Evolutionary conservation across 1,140 invertebrate genomes (phyloP).

Genomic region (Atta colombica): DNA sequence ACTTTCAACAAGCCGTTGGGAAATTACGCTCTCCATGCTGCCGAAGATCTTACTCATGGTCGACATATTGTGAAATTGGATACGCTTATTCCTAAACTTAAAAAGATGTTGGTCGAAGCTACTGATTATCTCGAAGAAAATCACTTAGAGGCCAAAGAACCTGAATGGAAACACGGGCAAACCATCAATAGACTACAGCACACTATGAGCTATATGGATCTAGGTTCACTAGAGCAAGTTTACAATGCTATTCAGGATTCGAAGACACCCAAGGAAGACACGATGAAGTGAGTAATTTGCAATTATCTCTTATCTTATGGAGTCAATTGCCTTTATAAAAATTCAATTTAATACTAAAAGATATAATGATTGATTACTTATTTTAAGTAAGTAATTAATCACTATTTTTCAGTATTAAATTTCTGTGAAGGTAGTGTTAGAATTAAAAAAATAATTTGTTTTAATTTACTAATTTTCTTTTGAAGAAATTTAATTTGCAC

Average conservation of each 20-base stretch:
- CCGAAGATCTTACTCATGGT: constrained; percentile 80
- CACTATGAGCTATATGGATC: constrained; percentile 79
- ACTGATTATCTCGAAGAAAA: constrained; percentile 82
- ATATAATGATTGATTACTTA: not conserved
- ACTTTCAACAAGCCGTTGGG: constrained; percentile 74
- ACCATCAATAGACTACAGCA: constrained; percentile 80
- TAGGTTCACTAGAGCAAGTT: constrained; percentile 77
- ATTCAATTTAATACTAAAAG: too few species aligned
- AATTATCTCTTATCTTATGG: not conserved
- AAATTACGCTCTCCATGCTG: constrained; percentile 65
- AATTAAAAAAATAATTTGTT: not conserved
- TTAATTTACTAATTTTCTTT: constrained; percentile 17
- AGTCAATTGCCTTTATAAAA: not conserved
- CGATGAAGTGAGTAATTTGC: constrained; percentile 62
- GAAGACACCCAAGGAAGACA: constrained; percentile 54
- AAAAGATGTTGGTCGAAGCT: constrained; percentile 79
- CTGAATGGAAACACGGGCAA: constrained; percentile 81
- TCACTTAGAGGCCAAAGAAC: constrained; percentile 79
- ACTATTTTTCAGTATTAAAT: too few species aligned
- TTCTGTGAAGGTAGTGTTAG: not conserved
- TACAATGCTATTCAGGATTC: constrained; percentile 72
- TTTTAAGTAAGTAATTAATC: too few species aligned
- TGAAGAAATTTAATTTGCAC: not conserved
- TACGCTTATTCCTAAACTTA: constrained; percentile 75
- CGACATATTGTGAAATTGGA: constrained; percentile 78